These are phyloP conservation scores for Nasonovia ribisnigri DNA, from an alignment of 2,888 invertebrate genomes.

Conservation along the genomic window DNA sequence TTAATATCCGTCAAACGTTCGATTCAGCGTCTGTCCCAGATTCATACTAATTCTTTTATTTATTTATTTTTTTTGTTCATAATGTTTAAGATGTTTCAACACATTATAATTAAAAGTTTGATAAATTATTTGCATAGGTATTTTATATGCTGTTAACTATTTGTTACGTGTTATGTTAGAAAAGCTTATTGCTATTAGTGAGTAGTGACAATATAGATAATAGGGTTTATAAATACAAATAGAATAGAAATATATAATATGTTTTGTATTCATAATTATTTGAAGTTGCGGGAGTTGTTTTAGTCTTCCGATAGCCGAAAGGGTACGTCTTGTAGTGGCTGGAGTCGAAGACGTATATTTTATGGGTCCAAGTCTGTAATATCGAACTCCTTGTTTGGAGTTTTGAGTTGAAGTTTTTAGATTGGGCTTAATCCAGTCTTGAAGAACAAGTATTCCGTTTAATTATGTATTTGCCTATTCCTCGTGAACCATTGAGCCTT, in stretches of 20 bases:
- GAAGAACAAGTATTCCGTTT: no score
- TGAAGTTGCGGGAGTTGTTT: background rate
- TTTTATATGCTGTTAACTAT: background rate
- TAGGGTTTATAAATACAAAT: background rate
- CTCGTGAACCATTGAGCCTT: background rate
- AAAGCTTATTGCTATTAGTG: background rate
- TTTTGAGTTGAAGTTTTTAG: no score
- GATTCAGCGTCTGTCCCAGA: background rate
- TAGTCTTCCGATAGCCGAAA: background rate
- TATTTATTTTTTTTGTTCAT: background rate
- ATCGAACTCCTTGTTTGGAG: no score
- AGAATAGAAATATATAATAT: background rate
- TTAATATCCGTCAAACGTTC: background rate
- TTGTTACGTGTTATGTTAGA: background rate
- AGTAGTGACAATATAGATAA: background rate
- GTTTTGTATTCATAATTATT: background rate
- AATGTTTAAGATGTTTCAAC: background rate
- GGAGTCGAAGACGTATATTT: background rate
- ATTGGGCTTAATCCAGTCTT: no score
- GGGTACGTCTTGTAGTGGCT: background rate
- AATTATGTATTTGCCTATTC: background rate
- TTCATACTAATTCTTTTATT: background rate
- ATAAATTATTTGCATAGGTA: background rate
- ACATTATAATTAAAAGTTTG: background rate
- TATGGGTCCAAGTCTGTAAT: background rate